Conservation (phyloP, 2,888 invertebrate genomes). For the Cataglyphis altisquamis region DNA sequence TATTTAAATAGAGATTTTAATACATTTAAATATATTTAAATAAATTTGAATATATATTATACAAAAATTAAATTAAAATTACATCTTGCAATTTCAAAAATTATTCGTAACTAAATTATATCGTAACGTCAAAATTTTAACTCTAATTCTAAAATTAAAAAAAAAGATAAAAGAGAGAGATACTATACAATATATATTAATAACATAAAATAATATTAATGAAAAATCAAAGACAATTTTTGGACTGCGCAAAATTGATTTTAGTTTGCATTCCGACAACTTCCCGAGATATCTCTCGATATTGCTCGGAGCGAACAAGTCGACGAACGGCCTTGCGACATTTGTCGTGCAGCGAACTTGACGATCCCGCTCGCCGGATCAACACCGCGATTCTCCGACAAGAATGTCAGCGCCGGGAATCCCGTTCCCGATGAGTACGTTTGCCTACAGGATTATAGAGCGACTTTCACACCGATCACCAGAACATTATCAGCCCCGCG, state of each 20-base stretch:
- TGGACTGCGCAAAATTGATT: neutral
- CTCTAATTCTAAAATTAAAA: neutral
- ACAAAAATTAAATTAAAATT: neutral
- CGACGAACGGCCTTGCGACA: constrained; percentile 82
- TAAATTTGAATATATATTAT: neutral
- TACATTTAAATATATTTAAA: neutral
- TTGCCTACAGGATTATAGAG: constrained; percentile 15
- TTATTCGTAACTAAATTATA: neutral
- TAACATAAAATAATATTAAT: neutral
- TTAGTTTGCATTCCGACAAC: neutral
- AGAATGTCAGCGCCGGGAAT: constrained; percentile 18
- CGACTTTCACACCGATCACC: constrained; percentile 28
- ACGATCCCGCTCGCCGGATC: constrained; percentile 27
- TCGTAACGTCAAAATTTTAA: neutral
- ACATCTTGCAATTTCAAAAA: neutral
- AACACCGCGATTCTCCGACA: constrained; percentile 38
- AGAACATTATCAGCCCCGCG: constrained; percentile 30
- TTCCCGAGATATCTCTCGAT: constrained; percentile 22
- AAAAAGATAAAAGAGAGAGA: neutral
- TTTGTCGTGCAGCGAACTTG: constrained; percentile 62
- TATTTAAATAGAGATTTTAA: neutral
- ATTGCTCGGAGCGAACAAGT: constrained; percentile 63
- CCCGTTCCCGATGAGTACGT: constrained; percentile 27
- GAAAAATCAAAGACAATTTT: neutral
- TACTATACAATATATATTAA: neutral